A percentile compares a stretch with the other conserved stretches of the same genome.
phyloP scores from a whole-genome alignment of 1,140 invertebrate species.

The Scaptomyza montana region DNA sequence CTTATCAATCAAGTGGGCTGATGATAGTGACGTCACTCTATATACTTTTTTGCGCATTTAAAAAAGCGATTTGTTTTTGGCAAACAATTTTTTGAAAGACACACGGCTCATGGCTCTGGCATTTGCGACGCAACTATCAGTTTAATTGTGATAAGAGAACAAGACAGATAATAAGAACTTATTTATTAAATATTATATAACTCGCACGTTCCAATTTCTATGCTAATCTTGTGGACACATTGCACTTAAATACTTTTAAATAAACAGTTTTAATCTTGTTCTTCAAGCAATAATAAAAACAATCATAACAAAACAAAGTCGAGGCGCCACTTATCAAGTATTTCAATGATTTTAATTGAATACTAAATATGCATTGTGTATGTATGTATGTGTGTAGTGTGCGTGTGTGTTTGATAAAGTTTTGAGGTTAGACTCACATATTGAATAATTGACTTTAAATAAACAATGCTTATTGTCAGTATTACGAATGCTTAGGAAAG shows the following conservation, averaged over 20 bases:
- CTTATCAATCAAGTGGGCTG: constrained; percentile 30
- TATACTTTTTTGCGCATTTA: constrained; percentile 38
- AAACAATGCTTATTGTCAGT: background rate
- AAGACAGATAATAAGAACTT: constrained; percentile 9
- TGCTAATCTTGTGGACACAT: constrained; percentile 32
- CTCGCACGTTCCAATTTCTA: constrained; percentile 39
- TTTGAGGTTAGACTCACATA: constrained; percentile 44
- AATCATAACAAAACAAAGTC: constrained; percentile 35
- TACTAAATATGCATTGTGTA: background rate
- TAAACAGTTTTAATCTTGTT: constrained; percentile 15
- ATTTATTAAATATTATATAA: background rate
- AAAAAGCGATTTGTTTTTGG: constrained; percentile 17
- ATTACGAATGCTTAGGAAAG: background rate
- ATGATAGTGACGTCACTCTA: constrained; percentile 32
- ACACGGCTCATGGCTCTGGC: constrained; percentile 16
- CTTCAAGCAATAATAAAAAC: constrained; percentile 14
- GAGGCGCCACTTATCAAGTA: constrained; percentile 29
- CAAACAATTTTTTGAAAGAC: constrained; percentile 6
- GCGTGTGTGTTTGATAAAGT: constrained; percentile 23
- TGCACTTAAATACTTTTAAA: constrained; percentile 13
- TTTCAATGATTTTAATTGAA: constrained; percentile 26
- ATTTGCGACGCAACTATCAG: background rate
- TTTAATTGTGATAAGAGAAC: constrained; percentile 24
- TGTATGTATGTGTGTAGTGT: background rate
- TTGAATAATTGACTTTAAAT: constrained; percentile 27